Percentiles rank a stretch among this genome's conserved stretches.
Conservation (phyloP, 2,888 invertebrate genomes). For the Caenorhabditis drosophilae region DNA sequence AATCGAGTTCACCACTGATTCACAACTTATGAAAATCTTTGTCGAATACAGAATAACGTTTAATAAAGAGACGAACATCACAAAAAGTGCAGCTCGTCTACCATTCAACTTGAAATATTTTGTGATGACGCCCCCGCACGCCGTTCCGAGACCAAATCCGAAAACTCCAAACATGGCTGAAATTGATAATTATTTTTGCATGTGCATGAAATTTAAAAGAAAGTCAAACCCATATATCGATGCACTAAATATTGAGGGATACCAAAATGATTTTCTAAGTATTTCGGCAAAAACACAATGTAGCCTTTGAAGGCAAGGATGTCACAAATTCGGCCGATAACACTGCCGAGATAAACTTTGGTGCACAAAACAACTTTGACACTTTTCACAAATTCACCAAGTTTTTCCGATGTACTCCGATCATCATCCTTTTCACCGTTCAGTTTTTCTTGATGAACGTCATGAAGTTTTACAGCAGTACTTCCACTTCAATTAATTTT, state of each 20-base stretch:
- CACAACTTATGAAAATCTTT: slow-evolving; percentile 65
- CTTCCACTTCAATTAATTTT: no score
- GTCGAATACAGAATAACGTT: slow-evolving; percentile 56
- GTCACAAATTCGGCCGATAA: slow-evolving; percentile 65
- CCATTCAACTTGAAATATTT: slow-evolving; percentile 53
- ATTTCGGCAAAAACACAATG: slow-evolving; percentile 69
- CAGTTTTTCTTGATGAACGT: slow-evolving; percentile 26
- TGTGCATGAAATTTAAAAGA: background rate
- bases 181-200: slow-evolving; percentile 6
- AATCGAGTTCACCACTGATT: slow-evolving; percentile 62
- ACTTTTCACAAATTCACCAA: slow-evolving; percentile 48
- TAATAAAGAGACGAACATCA: slow-evolving; percentile 57
- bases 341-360: slow-evolving; percentile 61
- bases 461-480: no score
- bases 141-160: slow-evolving; percentile 66
- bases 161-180: slow-evolving; percentile 67
- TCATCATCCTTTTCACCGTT: slow-evolving; percentile 25
- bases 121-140: slow-evolving; percentile 58
- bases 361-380: slow-evolving; percentile 56
- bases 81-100: slow-evolving; percentile 52
- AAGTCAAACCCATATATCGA: slow-evolving; percentile 61
- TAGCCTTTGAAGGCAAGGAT: slow-evolving; percentile 68
- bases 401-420: slow-evolving; percentile 17
- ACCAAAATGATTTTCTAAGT: slow-evolving; percentile 69
- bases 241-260: slow-evolving; percentile 68